Base-by-base conservation (phyloP, 2,888 invertebrate species). In the Lasioglossum oenotherae region DNA sequence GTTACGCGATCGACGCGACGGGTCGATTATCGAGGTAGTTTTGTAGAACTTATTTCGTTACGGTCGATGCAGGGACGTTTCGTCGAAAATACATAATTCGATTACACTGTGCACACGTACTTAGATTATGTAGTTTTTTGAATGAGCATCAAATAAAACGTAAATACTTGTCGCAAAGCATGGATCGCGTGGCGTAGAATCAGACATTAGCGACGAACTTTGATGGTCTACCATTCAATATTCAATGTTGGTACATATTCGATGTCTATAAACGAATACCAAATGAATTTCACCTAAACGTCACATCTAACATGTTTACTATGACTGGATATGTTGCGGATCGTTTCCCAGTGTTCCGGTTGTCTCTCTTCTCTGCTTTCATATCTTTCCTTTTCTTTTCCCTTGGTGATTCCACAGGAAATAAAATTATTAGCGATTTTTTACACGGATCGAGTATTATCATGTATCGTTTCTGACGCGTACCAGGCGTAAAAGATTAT, bases 1-100 rank as follows among this genome's bases (percentile, higher is more conserved):
- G n/a, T 75, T 60, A 60, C 19, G 14, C 27, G 75, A 75, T 60
- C 74, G 38, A 60, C 57, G 41, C 41, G 19, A 44, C 16, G 31
- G 19, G 19, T 31, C 35, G 44, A 35, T 67, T 76, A 44, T 35
- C 31, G 57, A 67, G 31, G 46, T 67, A 76, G 31, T 46, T 75
- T n/a, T 12, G 38, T n/a, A 19, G 49, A 23, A 60, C 12, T 44
- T 8, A 16, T 67, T 69, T 69, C 16, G 31, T 64, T 16, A 19
- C 5, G 16, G 31, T 16, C 31, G 35, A 35, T 35, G 35, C 35
- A 16, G 35, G 6, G 67, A 19, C 19, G 19, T 67, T 19, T 67
- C 19, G 67, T 67, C 16, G 31, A 67, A 35, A 35, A 35, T 35
- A 35, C 1, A 16, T 67, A 16, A 67, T 27, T 31, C 60, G 14